phyloP scores from a whole-genome alignment of 2,888 invertebrate species.

The Bedellia somnulentella region DNA sequence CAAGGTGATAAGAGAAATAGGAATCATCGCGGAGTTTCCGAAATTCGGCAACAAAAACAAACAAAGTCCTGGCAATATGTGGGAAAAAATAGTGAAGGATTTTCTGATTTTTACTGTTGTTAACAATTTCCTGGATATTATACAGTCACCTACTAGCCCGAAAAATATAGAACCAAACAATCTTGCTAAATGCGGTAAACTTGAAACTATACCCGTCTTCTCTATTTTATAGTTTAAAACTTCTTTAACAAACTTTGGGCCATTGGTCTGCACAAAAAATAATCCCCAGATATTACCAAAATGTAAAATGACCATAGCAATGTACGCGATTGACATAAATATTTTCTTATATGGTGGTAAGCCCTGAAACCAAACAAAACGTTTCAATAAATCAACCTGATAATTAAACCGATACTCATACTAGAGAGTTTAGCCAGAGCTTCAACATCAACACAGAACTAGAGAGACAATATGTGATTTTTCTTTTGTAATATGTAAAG shows the following conservation, averaged over 20 bases:
- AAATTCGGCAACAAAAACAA: not conserved
- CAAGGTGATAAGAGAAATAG: not conserved
- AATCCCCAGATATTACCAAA: constrained; percentile 78
- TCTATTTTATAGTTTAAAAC: constrained; percentile 71
- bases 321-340: constrained; percentile 67
- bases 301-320: constrained; percentile 67
- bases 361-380: too few species aligned
- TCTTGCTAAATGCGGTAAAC: constrained; percentile 71
- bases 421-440: too few species aligned
- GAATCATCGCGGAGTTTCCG: not conserved
- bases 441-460: too few species aligned
- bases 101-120: not conserved
- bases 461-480: constrained; percentile 7
- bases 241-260: constrained; percentile 74
- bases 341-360: constrained; percentile 68
- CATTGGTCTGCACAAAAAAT: constrained; percentile 74
- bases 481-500: not conserved
- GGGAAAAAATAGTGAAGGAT: constrained; percentile 1
- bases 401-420: too few species aligned
- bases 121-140: not conserved
- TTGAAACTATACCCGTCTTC: constrained; percentile 71
- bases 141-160: constrained; percentile 71
- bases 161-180: constrained; percentile 70
- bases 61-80: constrained; percentile 1
- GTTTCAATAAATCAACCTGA: too few species aligned